These are phyloP conservation scores for Thalassarche chlororhynchos DNA, from an alignment of 2,113 vertebrate species.

Conservation along the genomic window DNA sequence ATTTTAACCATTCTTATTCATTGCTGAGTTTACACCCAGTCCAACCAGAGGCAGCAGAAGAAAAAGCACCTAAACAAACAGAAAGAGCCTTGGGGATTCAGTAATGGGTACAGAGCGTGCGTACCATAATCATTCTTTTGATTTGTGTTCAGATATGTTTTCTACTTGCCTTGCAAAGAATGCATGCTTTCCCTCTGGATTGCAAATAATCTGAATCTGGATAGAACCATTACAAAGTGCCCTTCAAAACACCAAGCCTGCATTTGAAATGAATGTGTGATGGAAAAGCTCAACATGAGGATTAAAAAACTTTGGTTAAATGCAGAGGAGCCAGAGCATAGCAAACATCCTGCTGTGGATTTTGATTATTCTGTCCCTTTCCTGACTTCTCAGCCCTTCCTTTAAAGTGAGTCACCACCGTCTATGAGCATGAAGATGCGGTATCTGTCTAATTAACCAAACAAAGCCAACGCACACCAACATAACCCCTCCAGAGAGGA, in stretches of 20 bases:
- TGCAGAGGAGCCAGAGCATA: neutral
- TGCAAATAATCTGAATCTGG: slow-evolving; percentile 69
- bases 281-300: slow-evolving; percentile 17
- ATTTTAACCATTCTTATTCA: slow-evolving; percentile 41
- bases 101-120: slow-evolving; percentile 49
- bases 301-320: slow-evolving; percentile 1
- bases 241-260: slow-evolving; percentile 49
- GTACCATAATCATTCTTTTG: slow-evolving; percentile 65
- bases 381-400: neutral
- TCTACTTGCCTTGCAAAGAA: slow-evolving; percentile 67
- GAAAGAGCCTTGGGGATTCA: slow-evolving; percentile 60
- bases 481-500: neutral
- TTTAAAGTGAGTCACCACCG: neutral
- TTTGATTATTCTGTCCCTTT: neutral
- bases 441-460: neutral
- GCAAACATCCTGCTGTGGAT: neutral
- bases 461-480: neutral
- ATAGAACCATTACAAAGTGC: slow-evolving; percentile 66
- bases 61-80: slow-evolving; percentile 71
- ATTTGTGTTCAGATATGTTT: slow-evolving; percentile 73
- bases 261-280: neutral
- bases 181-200: slow-evolving; percentile 54
- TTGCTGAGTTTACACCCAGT: slow-evolving; percentile 43
- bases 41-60: slow-evolving; percentile 51
- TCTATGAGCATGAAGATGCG: neutral